phyloP scores from a whole-genome alignment of 1,140 invertebrate genomes.

The Drosophila rhopaloa region DNA sequence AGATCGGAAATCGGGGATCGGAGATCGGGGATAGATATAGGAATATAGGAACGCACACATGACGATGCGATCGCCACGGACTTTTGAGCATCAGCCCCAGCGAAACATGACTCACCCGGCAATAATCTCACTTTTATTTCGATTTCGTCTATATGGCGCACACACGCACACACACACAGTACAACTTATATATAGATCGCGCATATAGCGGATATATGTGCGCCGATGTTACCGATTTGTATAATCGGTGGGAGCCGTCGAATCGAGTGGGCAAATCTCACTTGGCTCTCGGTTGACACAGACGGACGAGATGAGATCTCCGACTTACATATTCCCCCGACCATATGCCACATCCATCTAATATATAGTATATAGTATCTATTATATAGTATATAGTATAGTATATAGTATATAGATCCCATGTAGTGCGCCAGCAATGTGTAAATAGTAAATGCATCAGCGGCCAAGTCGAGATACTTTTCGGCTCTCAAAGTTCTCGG shows the following conservation, averaged over 20 bases:
- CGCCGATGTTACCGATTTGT: slow-evolving; percentile 21
- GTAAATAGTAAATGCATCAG: slow-evolving; percentile 46
- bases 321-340: slow-evolving; percentile 12
- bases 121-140: slow-evolving; percentile 83
- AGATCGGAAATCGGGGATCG: slow-evolving; percentile 2
- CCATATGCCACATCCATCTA: neutral
- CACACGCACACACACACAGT: slow-evolving; percentile 12
- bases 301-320: slow-evolving; percentile 23
- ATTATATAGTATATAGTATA: neutral
- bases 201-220: slow-evolving; percentile 19
- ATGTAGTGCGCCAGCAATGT: slow-evolving; percentile 2
- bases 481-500: slow-evolving; percentile 6
- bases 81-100: slow-evolving; percentile 22
- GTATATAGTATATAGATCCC: slow-evolving; percentile 5
- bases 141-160: slow-evolving; percentile 65
- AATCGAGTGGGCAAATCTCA: slow-evolving; percentile 22
- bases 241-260: slow-evolving; percentile 17
- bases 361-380: slow-evolving; percentile 11
- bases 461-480: slow-evolving; percentile 24
- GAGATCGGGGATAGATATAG: neutral
- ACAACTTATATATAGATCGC: slow-evolving; percentile 43
- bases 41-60: slow-evolving; percentile 35
- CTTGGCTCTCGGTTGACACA: slow-evolving; percentile 34
- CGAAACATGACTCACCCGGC: slow-evolving; percentile 69
- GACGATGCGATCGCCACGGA: slow-evolving; percentile 51